Base-by-base conservation (phyloP, 92 coral and sea anemone species). In the Micromussa lordhowensis region DNA sequence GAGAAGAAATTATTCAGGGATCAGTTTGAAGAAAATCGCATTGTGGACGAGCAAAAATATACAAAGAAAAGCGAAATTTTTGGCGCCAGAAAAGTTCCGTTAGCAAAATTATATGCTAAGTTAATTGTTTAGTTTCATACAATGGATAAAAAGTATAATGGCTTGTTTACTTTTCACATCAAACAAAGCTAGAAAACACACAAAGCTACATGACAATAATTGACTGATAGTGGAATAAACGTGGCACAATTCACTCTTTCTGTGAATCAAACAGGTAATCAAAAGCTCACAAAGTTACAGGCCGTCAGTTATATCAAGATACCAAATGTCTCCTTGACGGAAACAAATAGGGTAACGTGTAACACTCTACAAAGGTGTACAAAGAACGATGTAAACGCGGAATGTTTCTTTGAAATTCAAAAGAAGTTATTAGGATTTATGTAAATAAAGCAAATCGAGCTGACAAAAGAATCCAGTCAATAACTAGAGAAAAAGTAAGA, bases 141-240 rank as follows among this genome's bases (percentile, higher is more conserved):
- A 71, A 32, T 21, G 76, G 30, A 68, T 10, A 21, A 22, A 63
- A 21, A 1, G n/a, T 9, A 63, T 3, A 63, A 63, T 63, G 24
- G 69, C 69, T 63, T 22, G 69, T 63, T 31, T 71, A 16, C 76
- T 71, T 71, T 71, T 71, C 3, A 71, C 49, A 4, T 71, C 76
- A 71, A 71, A 71, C 76, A 71, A 71, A 63, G 35, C 76, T 71
- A 71, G 48, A 71, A 34, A 71, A 35, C 24, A 71, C 76, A 71
- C 76, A 71, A 71, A 71, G 44, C 48, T 48, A 0, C 10, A 71
- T 71, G 76, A 71, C 76, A 71, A 18, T 13, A 69, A n/a, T 34
- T 4, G 17, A 3, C 76, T 34, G 34, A 71, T 13, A 31, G 3
- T 32, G 21, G 24, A 71, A 35, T 32, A 15, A 31, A 18, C 4